Conservation (phyloP, 1,140 invertebrate species). For the Neocloeon triangulifer region DNA sequence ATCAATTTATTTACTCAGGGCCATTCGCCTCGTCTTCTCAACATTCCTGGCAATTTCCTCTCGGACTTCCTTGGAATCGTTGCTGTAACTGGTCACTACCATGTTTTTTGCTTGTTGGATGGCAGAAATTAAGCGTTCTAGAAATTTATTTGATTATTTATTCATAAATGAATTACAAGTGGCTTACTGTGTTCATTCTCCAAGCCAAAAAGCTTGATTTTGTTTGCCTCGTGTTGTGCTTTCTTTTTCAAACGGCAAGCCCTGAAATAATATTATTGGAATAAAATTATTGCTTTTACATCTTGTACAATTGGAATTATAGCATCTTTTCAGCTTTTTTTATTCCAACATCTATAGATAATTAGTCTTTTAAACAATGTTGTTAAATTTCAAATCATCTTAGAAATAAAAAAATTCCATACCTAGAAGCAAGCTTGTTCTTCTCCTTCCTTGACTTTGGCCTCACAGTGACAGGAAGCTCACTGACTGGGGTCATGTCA, state of each 20-base stretch:
- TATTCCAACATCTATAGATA: conserved; percentile 4
- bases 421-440: conserved; percentile 85
- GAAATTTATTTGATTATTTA: no score
- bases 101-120: no score
- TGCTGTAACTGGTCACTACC: no score
- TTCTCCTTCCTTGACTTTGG: conserved; percentile 91
- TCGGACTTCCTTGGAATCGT: no score
- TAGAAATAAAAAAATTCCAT: conserved; percentile 5
- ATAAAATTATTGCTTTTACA: no score
- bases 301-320: conserved; percentile 3
- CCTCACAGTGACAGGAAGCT: conserved; percentile 68
- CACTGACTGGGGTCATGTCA: conserved; percentile 85
- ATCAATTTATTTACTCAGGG: no score
- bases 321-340: not conserved
- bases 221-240: conserved; percentile 85
- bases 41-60: no score
- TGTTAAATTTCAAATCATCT: not conserved
- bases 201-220: conserved; percentile 81
- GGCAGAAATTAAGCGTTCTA: no score
- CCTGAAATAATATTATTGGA: conserved; percentile 20
- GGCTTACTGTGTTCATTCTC: conserved; percentile 82
- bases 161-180: no score
- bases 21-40: no score
- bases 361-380: not conserved
- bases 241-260: conserved; percentile 89